Conservation (phyloP, 2,888 invertebrate species). For the Cetonia aurata region DNA sequence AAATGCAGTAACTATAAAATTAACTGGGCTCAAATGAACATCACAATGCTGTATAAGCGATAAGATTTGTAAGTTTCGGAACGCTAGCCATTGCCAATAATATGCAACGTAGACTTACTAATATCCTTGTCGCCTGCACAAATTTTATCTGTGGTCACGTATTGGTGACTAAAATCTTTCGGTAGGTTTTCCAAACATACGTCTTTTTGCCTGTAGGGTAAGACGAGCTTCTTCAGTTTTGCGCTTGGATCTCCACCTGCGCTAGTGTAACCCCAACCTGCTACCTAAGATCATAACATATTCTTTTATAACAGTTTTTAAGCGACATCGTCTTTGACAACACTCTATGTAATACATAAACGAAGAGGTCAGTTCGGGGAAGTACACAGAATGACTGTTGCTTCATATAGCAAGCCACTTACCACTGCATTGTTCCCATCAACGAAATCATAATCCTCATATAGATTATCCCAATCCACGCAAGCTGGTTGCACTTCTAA, state of each 20-base stretch:
- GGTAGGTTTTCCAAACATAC: conserved; percentile 4
- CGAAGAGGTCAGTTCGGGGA: no score
- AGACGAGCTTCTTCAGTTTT: conserved; percentile 58
- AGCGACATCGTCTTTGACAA: no score
- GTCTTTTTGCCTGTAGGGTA: conserved; percentile 42
- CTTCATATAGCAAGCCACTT: conserved; percentile 38
- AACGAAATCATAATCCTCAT: conserved; percentile 40
- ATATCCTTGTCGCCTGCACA: conserved; percentile 5
- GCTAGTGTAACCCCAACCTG: conserved; percentile 31
- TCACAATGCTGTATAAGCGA: no score
- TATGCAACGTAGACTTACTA: background rate
- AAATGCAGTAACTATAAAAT: no score
- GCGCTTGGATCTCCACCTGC: conserved; percentile 27
- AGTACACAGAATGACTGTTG: background rate
- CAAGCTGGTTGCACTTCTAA: conserved; percentile 62
- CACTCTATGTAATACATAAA: no score
- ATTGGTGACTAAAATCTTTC: conserved; percentile 2
- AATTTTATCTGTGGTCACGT: conserved; percentile 3
- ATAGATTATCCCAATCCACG: conserved; percentile 53
- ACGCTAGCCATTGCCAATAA: background rate
- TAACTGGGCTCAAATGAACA: no score
- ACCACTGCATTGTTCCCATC: conserved; percentile 52
- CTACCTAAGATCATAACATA: background rate
- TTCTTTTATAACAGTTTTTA: no score
- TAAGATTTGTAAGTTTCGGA: no score